Conservation (phyloP, 2,113 vertebrate genomes). For the Aramus guarauna region DNA sequence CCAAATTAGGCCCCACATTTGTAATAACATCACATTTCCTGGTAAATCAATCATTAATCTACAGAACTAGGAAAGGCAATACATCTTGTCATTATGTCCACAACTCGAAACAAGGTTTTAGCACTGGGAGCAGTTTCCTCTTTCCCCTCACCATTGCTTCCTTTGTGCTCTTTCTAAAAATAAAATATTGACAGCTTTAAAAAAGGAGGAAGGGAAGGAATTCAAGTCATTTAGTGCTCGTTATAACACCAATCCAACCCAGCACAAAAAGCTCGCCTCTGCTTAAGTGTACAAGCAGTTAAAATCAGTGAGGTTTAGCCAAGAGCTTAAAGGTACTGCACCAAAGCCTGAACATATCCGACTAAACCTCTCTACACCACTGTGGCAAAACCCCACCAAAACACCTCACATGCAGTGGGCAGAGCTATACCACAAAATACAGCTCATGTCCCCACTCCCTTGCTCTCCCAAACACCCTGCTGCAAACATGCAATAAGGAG, state of each 20-base stretch:
- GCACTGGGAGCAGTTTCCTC: background rate
- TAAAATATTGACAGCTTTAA: background rate
- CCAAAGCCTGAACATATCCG: background rate
- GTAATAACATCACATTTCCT: conserved; percentile 43
- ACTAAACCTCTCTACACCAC: background rate
- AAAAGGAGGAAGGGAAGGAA: background rate
- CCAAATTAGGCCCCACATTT: conserved; percentile 12
- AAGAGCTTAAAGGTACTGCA: background rate
- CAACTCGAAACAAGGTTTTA: background rate
- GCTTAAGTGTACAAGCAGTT: background rate
- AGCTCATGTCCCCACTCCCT: background rate
- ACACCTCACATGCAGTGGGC: background rate
- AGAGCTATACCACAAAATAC: background rate
- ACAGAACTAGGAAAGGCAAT: background rate
- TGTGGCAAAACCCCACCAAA: background rate
- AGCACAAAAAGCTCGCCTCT: background rate
- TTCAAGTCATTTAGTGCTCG: background rate
- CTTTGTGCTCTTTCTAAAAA: background rate
- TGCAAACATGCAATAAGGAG: background rate
- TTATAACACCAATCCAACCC: background rate
- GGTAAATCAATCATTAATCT: conserved; percentile 21
- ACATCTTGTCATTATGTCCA: background rate
- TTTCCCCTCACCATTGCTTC: background rate
- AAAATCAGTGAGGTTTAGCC: background rate
- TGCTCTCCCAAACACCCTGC: background rate